Conservation (phyloP, 2,888 invertebrate genomes). For the Dolichopus griseipennis region DNA sequence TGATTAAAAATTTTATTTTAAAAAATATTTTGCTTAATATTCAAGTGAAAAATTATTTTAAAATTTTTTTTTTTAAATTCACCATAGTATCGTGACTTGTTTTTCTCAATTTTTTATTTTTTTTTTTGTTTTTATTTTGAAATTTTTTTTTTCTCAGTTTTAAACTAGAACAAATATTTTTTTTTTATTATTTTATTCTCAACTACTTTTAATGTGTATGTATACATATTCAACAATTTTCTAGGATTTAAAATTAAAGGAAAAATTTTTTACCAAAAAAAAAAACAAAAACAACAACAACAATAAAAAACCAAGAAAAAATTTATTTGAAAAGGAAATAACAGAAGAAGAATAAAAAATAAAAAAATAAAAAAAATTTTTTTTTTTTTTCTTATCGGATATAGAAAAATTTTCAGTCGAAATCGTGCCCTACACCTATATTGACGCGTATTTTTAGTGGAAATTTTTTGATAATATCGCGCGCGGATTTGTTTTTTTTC, state of each 20-base stretch:
- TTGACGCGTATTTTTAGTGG: neutral
- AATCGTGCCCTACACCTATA: conserved; percentile 6
- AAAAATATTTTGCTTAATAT: too few relatives aligned
- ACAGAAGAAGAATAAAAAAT: too few relatives aligned
- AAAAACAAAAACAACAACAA: neutral
- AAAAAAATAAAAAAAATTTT: neutral
- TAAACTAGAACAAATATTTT: neutral
- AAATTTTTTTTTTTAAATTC: neutral
- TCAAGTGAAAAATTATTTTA: too few relatives aligned
- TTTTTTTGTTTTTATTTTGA: too few relatives aligned
- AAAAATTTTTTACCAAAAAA: too few relatives aligned
- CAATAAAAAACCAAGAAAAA: neutral
- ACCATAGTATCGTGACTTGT: neutral
- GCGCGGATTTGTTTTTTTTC: neutral
- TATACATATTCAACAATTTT: neutral
- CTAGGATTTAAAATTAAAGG: neutral
- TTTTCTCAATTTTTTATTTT: too few relatives aligned
- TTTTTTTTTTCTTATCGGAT: conserved; percentile 3
- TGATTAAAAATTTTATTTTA: too few relatives aligned
- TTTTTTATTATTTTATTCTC: neutral
- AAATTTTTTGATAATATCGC: neutral
- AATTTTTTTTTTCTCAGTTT: neutral
- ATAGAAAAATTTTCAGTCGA: conserved; percentile 1
- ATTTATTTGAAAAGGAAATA: too few relatives aligned
- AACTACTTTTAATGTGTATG: neutral